Conservation (phyloP, 92 coral and sea anemone genomes). For the Phenganax marumi region DNA sequence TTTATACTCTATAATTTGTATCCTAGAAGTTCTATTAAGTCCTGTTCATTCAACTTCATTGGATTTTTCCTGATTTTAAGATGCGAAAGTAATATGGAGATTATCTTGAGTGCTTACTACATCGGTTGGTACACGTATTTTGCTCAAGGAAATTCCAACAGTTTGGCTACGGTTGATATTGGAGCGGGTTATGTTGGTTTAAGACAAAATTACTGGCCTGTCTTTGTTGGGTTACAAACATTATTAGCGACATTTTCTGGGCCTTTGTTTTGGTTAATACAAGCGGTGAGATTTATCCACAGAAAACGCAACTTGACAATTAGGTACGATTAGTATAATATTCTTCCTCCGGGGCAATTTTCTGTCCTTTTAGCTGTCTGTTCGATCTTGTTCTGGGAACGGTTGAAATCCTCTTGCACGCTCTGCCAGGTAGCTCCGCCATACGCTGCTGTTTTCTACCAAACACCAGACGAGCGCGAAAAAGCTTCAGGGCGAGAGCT, state of each 20-base stretch:
- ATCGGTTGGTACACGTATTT: slow-evolving; percentile 84
- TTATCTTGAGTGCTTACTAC: slow-evolving; percentile 59
- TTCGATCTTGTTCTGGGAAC: not conserved
- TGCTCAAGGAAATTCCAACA: slow-evolving; percentile 86
- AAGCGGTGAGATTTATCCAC: slow-evolving; percentile 65
- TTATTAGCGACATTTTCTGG: slow-evolving; percentile 78
- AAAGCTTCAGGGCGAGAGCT: too few relatives aligned
- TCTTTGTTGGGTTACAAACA: slow-evolving; percentile 61
- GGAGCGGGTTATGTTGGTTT: slow-evolving; percentile 94
- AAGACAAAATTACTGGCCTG: slow-evolving; percentile 58
- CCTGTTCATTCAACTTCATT: not conserved
- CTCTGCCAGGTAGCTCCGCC: too few relatives aligned
- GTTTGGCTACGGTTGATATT: slow-evolving; percentile 84
- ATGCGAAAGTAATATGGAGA: slow-evolving; percentile 50
- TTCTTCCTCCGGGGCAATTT: not conserved
- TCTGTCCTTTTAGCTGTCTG: not conserved
- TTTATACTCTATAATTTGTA: too few relatives aligned
- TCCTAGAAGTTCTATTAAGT: too few relatives aligned
- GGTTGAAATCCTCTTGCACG: too few relatives aligned
- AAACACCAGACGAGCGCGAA: too few relatives aligned
- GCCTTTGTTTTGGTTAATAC: slow-evolving; percentile 74
- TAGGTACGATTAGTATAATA: not conserved
- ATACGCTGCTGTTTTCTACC: too few relatives aligned
- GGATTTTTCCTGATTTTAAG: slow-evolving; percentile 25
- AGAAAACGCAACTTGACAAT: slow-evolving; percentile 41